Evolutionary conservation across 1,140 invertebrate genomes (phyloP).

Genomic region (Frieseomelitta varia): DNA sequence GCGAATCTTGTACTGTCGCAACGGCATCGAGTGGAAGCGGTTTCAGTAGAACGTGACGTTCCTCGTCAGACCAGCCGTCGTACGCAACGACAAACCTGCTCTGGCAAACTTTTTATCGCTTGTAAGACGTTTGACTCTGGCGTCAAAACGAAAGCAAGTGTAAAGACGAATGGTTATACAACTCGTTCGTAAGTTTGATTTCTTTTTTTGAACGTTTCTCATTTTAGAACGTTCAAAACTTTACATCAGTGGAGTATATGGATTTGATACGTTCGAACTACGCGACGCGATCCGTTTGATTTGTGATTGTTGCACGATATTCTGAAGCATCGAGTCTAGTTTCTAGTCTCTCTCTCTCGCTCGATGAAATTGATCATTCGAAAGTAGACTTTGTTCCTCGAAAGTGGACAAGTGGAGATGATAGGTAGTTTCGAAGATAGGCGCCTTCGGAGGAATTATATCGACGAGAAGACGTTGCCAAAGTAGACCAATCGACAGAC

Average conservation of each 20-base stretch:
- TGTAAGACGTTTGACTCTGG: neutral
- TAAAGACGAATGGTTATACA: neutral
- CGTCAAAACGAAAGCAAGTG: neutral
- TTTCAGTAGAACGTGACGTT: neutral
- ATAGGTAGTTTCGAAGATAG: no score
- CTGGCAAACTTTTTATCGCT: neutral
- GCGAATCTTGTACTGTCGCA: no score
- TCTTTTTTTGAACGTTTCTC: no score
- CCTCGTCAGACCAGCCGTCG: neutral
- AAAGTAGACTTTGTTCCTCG: neutral
- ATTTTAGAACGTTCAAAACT: no score
- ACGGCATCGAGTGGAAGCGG: neutral
- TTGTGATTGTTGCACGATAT: neutral
- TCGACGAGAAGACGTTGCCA: constrained; percentile 13
- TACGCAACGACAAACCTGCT: neutral
- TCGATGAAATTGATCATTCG: neutral
- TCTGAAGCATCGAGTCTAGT: neutral
- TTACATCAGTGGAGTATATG: no score
- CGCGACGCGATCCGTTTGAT: neutral
- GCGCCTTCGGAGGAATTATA: neutral
- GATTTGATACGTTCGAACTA: no score
- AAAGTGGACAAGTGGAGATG: no score
- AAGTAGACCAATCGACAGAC: neutral
- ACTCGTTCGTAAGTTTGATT: neutral
- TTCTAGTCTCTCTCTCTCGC: no score